phyloP scores from a whole-genome alignment of 2,888 invertebrate species.

The Drosophila diplacantha region DNA sequence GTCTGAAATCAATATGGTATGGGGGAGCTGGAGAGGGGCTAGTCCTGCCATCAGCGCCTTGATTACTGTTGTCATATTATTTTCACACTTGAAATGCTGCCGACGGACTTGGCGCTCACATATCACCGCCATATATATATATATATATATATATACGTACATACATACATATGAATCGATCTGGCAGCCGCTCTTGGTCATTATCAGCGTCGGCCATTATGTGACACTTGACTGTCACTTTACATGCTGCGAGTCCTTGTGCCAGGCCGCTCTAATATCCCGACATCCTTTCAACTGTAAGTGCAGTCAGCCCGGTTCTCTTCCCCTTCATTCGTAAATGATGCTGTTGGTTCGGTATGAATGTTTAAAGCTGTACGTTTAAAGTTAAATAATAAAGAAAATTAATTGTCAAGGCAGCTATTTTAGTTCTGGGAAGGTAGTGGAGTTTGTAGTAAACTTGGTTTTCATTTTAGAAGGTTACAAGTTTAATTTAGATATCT shows the following conservation, averaged over 20 bases:
- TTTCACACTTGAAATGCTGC: slow-evolving; percentile 66
- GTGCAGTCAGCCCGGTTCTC: slow-evolving; percentile 4
- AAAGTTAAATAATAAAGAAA: neutral
- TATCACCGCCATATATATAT: slow-evolving; percentile 15
- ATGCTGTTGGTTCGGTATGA: neutral
- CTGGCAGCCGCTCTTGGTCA: slow-evolving; percentile 45
- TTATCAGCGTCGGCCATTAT: slow-evolving; percentile 56
- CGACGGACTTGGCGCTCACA: slow-evolving; percentile 6
- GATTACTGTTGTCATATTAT: slow-evolving; percentile 70
- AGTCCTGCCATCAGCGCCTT: slow-evolving; percentile 41
- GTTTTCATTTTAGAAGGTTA: neutral
- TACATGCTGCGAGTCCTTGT: slow-evolving; percentile 45
- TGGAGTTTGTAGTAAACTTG: neutral
- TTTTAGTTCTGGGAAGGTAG: too few relatives aligned
- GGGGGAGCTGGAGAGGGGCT: slow-evolving; percentile 11
- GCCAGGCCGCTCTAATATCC: slow-evolving; percentile 59
- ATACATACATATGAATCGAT: slow-evolving; percentile 40
- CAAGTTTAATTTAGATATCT: neutral
- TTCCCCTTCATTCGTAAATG: neutral
- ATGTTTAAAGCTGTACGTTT: neutral
- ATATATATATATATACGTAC: neutral
- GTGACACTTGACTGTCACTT: slow-evolving; percentile 62
- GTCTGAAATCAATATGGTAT: slow-evolving; percentile 57
- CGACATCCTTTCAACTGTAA: slow-evolving; percentile 35
- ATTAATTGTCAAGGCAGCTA: neutral